A percentile compares a stretch with the other conserved stretches of the same genome.
Conservation (phyloP, 2,113 vertebrate species). For the Hipposideros armiger region DNA sequence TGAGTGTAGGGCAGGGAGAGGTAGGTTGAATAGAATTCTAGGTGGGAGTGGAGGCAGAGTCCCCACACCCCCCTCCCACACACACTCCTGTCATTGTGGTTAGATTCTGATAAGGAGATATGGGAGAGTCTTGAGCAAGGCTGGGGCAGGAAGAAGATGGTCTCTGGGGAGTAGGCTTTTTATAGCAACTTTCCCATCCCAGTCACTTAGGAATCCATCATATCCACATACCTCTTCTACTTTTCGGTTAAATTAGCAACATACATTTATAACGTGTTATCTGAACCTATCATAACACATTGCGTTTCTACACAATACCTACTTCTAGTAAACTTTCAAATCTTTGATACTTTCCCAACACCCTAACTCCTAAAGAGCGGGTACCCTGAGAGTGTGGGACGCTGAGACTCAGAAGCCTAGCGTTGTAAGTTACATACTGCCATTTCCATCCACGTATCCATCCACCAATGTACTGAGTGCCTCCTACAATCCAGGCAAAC, state of each 20-base stretch:
- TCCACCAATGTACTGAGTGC: background rate
- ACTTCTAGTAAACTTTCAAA: slow-evolving; percentile 8
- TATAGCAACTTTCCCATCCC: background rate
- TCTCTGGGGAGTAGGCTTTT: background rate
- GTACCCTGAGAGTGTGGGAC: background rate
- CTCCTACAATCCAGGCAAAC: background rate
- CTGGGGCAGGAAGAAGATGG: background rate
- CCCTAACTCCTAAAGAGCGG: background rate
- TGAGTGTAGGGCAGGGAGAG: background rate
- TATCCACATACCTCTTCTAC: background rate
- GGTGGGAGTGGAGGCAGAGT: background rate
- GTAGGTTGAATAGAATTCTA: background rate
- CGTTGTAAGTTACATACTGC: background rate
- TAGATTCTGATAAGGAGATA: background rate
- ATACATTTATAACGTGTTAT: background rate
- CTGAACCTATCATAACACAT: background rate
- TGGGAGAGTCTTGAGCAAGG: background rate
- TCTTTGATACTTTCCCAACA: background rate
- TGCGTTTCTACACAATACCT: background rate
- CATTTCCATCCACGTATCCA: background rate
- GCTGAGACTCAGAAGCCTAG: background rate
- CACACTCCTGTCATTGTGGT: background rate
- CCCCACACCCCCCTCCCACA: background rate
- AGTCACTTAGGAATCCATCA: background rate
- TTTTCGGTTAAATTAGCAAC: slow-evolving; percentile 36